Evolutionary conservation across 2,797 vertebrate species (phyloP).

Genomic region (Perodicticus potto): DNA sequence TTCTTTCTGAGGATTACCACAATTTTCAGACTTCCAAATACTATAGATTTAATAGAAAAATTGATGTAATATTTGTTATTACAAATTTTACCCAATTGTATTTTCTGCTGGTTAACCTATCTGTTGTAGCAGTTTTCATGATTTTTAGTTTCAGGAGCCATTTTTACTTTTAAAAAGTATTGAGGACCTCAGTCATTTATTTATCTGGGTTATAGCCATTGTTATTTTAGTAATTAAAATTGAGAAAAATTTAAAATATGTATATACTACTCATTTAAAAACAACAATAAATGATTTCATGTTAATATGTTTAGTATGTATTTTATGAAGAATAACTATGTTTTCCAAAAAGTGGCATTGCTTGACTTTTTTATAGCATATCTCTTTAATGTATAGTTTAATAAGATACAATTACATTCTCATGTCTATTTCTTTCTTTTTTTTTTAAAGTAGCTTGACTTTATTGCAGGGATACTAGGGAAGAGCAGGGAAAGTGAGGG

Average conservation of each 20-base stretch:
- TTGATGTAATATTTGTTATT: background rate
- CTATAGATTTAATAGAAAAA: background rate
- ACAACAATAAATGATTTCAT: background rate
- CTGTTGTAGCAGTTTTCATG: background rate
- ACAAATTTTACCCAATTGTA: background rate
- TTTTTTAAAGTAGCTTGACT: no score
- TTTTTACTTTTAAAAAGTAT: conserved; percentile 11
- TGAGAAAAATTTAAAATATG: background rate
- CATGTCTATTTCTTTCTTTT: background rate
- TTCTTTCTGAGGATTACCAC: background rate
- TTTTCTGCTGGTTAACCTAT: conserved; percentile 8
- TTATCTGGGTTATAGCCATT: background rate
- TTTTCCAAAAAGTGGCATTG: background rate
- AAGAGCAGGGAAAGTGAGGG: no score
- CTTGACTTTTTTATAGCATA: background rate
- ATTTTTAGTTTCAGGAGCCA: background rate
- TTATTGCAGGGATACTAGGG: no score
- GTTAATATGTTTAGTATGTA: background rate
- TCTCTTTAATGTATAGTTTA: conserved; percentile 31
- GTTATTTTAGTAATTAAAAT: conserved; percentile 34
- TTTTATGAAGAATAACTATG: conserved; percentile 12
- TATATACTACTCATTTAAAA: conserved; percentile 8
- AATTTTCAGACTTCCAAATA: conserved; percentile 26
- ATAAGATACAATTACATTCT: background rate
- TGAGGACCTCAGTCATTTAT: background rate